Base-by-base conservation (phyloP, 2,888 invertebrate genomes). In the Thereva nobilitata region DNA sequence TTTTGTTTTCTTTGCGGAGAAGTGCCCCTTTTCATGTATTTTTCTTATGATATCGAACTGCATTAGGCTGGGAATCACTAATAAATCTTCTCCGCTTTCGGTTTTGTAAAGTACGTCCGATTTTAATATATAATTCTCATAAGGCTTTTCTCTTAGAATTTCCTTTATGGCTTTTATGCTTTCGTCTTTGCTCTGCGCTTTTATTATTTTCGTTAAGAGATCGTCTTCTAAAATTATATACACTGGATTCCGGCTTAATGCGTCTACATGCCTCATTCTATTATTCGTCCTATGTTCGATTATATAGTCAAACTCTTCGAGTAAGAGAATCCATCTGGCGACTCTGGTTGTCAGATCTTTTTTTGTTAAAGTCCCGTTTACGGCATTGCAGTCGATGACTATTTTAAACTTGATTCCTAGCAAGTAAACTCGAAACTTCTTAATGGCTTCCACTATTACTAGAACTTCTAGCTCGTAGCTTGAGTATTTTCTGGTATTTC, bases 11-110 rank as follows among this genome's bases (percentile, higher is more conserved):
- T 61, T 72, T 35, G 67, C 71, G 0, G 69, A 71, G 71, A 77
- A 77, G 71, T 79, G 77, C 37, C 79, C 77, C 23, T 68, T 70
- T 47, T 75, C 75, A 69, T 79, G 79, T 0, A 71, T 70, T 42
- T 54, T 73, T 53, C 70, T 71, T 5, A 79, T 78, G 5, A 79
- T 72, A 59, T 79, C 74, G 1, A 44, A 61, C 66, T 76, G 73
- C 74, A 80, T 73, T 3, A 23, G 37, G 41, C 70, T 74, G 0
- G 79, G 78, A 10, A 78, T 72, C 0, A 76, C 74, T 7, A 64
- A 38, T 70, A 65, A 1, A 10, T 64, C 35, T 9, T 59, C 40
- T 5, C 64, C 69, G 7, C 65, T 44, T 9, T 9, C n/a, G 8
- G 38, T 8, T 52, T 73, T 74, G 67, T 72, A 75, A 3, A 76